Base-by-base conservation (phyloP, 2,797 vertebrate species). In the Steatocranus sp. region DNA sequence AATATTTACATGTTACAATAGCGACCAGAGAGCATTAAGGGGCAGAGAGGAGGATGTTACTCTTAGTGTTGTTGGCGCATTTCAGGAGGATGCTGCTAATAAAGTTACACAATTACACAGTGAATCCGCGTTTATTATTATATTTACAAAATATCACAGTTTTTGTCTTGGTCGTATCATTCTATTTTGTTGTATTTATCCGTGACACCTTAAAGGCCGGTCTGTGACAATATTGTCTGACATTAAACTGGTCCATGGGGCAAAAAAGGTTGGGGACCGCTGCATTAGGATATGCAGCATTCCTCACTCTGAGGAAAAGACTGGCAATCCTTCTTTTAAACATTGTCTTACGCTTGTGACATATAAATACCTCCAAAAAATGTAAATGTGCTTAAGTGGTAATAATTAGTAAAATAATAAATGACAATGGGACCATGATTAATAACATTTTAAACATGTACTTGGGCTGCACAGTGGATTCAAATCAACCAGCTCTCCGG, bases 131-230 rank as follows among this genome's bases (percentile, higher is more conserved):
- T 30, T 56, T 30, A 4, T 56, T 56, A 56, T 30, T 56, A 18
- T 56, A 10, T 56, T 56, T 56, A 32, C 54, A 56, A 56, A 56
- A 30, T 56, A 18, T 0, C 25, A 6, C 27, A 56, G 53, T 4
- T 56, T 56, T 30, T 56, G 15, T 56, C 53, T 56, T 17, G 27
- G 53, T 56, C 0, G 27, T 56, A 56, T 56, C 0, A 30, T 56
- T 56, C 30, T 56, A 10, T 56, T 18, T 30, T 56, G 53, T 18
- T 18, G 27, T 56, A 30, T 6, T 56, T 56, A 56, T 56, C 0
- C 0, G 1, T 0, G 15, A 30, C 53, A 56, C 8, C 27, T 56
- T 30, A 56, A 56, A 56, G 27, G 3, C 8, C 1, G 0, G 53
- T 32, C 15, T 0, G 8, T 6, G 54, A 56, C 30, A 56, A 56